phyloP scores from a whole-genome alignment of 2,888 invertebrate genomes.

The Protonemura montana region DNA sequence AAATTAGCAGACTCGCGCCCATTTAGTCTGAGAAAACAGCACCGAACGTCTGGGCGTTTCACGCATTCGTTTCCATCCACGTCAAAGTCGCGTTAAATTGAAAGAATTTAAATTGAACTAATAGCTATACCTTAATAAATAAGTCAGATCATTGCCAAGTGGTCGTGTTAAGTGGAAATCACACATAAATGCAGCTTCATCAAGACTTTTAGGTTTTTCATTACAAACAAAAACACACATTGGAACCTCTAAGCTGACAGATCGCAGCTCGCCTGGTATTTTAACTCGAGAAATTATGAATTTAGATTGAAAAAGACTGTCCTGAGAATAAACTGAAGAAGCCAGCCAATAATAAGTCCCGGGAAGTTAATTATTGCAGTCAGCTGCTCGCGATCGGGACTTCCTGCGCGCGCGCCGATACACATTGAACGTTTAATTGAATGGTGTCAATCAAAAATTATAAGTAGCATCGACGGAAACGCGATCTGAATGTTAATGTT shows the following conservation, averaged over 20 bases:
- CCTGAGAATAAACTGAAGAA: too few relatives aligned
- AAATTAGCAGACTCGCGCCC: not conserved
- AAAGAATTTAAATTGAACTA: constrained; percentile 41
- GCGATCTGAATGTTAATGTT: not conserved
- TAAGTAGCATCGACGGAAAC: not conserved
- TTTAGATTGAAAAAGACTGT: constrained; percentile 33
- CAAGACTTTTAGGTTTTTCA: not conserved
- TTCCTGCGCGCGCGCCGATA: not conserved
- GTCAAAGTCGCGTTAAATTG: constrained; percentile 29
- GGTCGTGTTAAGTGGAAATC: constrained; percentile 32
- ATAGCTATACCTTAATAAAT: constrained; percentile 33
- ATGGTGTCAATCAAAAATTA: not conserved
- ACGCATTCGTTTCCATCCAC: not conserved
- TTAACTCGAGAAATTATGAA: constrained; percentile 38
- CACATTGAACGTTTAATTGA: not conserved
- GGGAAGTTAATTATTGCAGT: constrained; percentile 7
- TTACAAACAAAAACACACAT: not conserved
- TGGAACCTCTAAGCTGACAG: not conserved
- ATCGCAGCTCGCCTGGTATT: not conserved
- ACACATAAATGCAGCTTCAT: not conserved
- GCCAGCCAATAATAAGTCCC: constrained; percentile 1
- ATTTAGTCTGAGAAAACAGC: not conserved
- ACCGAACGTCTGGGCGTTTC: not conserved
- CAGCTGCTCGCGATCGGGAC: constrained; percentile 8
- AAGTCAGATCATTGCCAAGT: constrained; percentile 35